Evolutionary conservation across 2,113 vertebrate genomes (phyloP), one percentile per base, ranked within the genome.

Genomic region (Menidia beryllina): DNA sequence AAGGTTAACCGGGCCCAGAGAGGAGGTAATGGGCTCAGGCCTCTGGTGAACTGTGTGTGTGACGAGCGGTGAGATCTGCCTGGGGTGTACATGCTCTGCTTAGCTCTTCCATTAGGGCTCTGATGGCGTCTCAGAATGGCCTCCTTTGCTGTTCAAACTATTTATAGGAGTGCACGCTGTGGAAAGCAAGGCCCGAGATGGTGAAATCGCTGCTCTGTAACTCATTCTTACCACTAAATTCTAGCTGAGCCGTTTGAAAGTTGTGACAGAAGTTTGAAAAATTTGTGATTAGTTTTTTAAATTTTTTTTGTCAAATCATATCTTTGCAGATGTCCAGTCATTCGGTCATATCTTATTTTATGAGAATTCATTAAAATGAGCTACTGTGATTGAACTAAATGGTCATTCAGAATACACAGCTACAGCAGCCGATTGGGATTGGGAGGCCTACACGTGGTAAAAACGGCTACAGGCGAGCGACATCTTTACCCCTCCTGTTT

Each of bases 151-250:
- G 80, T 81, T 82, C 69, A 72, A 82, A 91, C 92, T 94, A 93
- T 94, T 93, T 91, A 90, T 94, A 94, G 92, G 82, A 72, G 76
- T 71, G 47, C 56, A 72, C 72, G 72, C 70, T 78, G 82, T 81
- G 86, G 87, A 91, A 90, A 84, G 73, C 67, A 59, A 60, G 71
- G 77, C 50, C 69, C 34, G 81, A 65, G 79, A 79, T 72, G 59
- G 80, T 81, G 87, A 77, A 85, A 88, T 69, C 56, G 64, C 79
- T 83, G 77, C 71, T 67, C 50, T 21, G 3, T 21, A 34, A 17
- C 56, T 80, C 7, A 47, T 66, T 68, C 65, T 68, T 68, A 45
- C 20, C 43, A 1, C 4, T 14, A 41, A 21, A 43, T 54, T 60
- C 39, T 23, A 38, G 9, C 17, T 17, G 8, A 13, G n/a, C 20